Conservation (phyloP, 2,797 vertebrate genomes). For the Streptopelia turtur region DNA sequence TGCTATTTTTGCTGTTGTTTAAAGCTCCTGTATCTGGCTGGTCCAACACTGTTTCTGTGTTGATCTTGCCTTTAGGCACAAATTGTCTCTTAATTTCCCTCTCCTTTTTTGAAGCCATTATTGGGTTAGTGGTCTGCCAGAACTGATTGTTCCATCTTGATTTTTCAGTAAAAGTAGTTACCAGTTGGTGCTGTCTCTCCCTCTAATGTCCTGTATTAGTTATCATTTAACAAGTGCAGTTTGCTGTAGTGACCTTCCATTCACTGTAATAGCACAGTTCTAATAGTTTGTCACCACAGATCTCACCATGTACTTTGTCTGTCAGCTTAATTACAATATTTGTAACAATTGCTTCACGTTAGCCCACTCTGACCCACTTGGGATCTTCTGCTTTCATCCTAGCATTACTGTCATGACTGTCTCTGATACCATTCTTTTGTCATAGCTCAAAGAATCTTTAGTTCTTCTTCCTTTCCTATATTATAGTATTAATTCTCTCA, state of each 20-base stretch:
- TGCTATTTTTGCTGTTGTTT: neutral
- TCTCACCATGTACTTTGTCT: neutral
- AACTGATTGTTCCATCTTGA: neutral
- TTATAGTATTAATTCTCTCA: neutral
- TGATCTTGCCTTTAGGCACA: neutral
- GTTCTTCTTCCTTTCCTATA: neutral
- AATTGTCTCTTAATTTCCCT: neutral
- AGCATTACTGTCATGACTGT: neutral
- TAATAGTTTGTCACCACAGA: neutral
- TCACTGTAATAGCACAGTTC: neutral
- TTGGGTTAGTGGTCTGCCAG: neutral
- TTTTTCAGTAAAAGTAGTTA: neutral
- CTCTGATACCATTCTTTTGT: neutral
- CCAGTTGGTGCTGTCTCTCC: neutral
- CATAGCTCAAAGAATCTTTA: neutral
- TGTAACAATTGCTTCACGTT: neutral
- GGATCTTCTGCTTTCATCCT: neutral
- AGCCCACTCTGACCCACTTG: neutral
- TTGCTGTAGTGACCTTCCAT: neutral
- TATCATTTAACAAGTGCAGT: neutral
- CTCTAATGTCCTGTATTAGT: neutral
- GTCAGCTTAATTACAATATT: neutral
- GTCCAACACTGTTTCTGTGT: neutral
- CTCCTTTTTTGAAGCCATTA: neutral
- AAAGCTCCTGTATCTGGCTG: neutral